Evolutionary conservation across 1,140 invertebrate species (phyloP).

Genomic region (Camponotus vicinus): DNA sequence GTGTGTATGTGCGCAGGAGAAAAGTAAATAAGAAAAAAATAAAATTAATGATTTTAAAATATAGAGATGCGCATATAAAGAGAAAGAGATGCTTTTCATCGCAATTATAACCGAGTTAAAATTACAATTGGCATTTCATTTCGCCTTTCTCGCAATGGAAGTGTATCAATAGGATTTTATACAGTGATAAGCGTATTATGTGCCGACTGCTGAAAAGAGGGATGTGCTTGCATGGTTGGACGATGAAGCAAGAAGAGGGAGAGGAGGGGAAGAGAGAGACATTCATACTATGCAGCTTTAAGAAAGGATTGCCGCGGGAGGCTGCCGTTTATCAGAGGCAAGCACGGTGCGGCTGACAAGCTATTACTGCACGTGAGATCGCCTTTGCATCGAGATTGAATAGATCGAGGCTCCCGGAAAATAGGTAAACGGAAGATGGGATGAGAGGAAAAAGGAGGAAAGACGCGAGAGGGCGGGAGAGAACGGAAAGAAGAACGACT

Average conservation of each 20-base stretch:
- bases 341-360: slow-evolving; percentile 75
- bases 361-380: slow-evolving; percentile 78
- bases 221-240: slow-evolving; percentile 6
- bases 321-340: slow-evolving; percentile 78
- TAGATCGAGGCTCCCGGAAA: slow-evolving; percentile 74
- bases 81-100: neutral
- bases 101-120: slow-evolving; percentile 21
- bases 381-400: slow-evolving; percentile 80
- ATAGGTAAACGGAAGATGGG: slow-evolving; percentile 66
- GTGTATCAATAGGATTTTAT: slow-evolving; percentile 51
- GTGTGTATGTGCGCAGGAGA: no score
- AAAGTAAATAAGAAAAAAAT: neutral
- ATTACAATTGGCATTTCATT: neutral
- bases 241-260: neutral
- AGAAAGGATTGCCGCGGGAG: slow-evolving; percentile 75
- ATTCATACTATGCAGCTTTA: slow-evolving; percentile 62
- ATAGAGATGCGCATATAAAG: neutral
- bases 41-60: neutral
- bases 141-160: neutral
- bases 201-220: slow-evolving; percentile 43
- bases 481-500: slow-evolving; percentile 56
- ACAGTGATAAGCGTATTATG: slow-evolving; percentile 66
- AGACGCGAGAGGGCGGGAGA: neutral
- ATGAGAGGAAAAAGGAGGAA: neutral
- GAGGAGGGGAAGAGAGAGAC: neutral